Base-by-base conservation (phyloP, 2,113 vertebrate genomes). In the Microtus ochrogaster region DNA sequence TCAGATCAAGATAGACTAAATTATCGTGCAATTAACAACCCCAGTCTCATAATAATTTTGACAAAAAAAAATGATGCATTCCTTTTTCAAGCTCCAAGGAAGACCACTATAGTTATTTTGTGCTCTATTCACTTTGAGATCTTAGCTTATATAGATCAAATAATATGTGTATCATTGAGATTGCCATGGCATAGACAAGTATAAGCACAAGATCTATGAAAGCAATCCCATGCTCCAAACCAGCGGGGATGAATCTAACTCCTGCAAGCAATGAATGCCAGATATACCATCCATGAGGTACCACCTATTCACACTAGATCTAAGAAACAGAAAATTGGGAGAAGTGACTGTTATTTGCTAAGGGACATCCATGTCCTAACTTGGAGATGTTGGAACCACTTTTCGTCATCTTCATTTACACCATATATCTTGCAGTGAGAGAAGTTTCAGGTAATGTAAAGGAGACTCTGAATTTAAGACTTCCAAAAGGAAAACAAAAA, bases 151-250 rank as follows among this genome's bases (percentile, higher is more conserved):
- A n/a, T 39, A 33, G n/a, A 73, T 52, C n/a, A 87, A 76, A 22
- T 49, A 70, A 47, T 81, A 66, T 36, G 17, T 87, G 33, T 44
- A 87, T 58, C 49, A 19, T 14, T 76, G 65, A 79, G 9, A 36
- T 88, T 90, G 55, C 74, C 88, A 92, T 76, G 65, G 58, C 28
- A 86, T 44, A 95, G n/a, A 33, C 39, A 82, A 89, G 85, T 52
- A 81, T 36, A 95, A 49, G 44, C n/a, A 88, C 81, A 88, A 24
- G 86, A 89, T 78, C 66, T 92, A 61, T 14, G 65, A 89, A 39
- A 76, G 33, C 47, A 90, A 88, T 92, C 77, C 55, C 41, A 74
- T 70, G 39, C 14, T 86, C 52, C 17, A 61, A 11, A 10, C 22
- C 76, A 86, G 28, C 7, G 24, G 66, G 13, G 16, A 78, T 85